phyloP scores from a whole-genome alignment of 2,888 invertebrate species.

The Lamellibrachia satsuma region DNA sequence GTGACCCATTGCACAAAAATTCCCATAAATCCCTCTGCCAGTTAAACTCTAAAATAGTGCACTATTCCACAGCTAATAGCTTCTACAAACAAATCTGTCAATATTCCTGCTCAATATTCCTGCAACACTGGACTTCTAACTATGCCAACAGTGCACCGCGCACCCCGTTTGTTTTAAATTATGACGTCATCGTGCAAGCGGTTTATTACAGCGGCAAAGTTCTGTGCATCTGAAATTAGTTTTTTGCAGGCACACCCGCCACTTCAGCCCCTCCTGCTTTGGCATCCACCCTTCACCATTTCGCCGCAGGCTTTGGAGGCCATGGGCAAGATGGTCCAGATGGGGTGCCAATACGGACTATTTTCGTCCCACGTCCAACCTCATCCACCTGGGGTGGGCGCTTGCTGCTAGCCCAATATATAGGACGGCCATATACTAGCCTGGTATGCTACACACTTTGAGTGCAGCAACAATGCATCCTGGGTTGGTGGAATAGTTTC shows the following conservation, averaged over 20 bases:
- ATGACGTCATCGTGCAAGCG: no score
- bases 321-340: not conserved
- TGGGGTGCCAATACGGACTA: not conserved
- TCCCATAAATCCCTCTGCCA: no score
- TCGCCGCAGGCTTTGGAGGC: not conserved
- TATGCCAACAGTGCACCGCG: no score
- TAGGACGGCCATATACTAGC: not conserved
- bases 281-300: not conserved
- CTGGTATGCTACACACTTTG: not conserved
- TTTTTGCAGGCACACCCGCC: not conserved
- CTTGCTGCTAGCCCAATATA: not conserved
- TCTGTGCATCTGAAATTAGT: not conserved
- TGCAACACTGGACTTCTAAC: no score
- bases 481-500: no score
- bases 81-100: no score
- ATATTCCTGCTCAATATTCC: no score
- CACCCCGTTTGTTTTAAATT: no score
- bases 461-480: not conserved
- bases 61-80: no score
- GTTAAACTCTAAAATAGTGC: no score
- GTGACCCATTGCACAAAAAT: no score
- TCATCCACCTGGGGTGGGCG: not conserved
- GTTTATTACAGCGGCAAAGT: not conserved
- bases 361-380: not conserved
- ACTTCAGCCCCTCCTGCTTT: not conserved